A percentile compares a stretch with the other conserved stretches of the same genome.
These are phyloP conservation scores for Amphipyra tragopoginis DNA, from an alignment of 2,888 invertebrate species.

Conservation along the genomic window DNA sequence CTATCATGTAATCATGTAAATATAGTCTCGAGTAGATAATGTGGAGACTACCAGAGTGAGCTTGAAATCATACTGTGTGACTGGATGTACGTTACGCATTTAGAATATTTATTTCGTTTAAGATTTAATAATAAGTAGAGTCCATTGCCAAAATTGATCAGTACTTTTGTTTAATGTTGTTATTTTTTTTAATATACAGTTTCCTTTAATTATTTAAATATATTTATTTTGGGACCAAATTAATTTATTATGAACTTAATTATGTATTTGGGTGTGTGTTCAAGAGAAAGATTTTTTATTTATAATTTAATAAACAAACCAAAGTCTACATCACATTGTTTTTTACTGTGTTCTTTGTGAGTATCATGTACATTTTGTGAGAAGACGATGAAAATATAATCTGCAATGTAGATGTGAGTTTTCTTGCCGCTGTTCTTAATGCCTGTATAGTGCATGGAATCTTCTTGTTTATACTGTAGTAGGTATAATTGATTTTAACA, in stretches of 20 bases:
- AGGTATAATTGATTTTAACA: slow-evolving; percentile 19
- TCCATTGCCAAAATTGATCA: slow-evolving; percentile 89
- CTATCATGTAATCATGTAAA: slow-evolving; percentile 77
- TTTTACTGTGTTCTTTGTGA: slow-evolving; percentile 75
- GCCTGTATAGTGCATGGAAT: slow-evolving; percentile 35
- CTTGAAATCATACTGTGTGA: slow-evolving; percentile 76
- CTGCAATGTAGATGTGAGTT: slow-evolving; percentile 75
- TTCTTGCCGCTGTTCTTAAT: slow-evolving; percentile 57
- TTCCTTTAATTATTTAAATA: slow-evolving; percentile 85
- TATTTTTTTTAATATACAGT: slow-evolving; percentile 81
- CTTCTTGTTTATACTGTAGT: slow-evolving; percentile 3
- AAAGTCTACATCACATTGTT: slow-evolving; percentile 87
- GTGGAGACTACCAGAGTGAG: slow-evolving; percentile 68
- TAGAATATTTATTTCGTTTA: slow-evolving; percentile 86
- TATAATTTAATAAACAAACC: slow-evolving; percentile 89
- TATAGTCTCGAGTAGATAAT: slow-evolving; percentile 75
- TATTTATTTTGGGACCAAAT: slow-evolving; percentile 90
- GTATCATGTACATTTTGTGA: slow-evolving; percentile 78
- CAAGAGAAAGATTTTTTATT: slow-evolving; percentile 86
- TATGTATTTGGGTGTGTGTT: slow-evolving; percentile 88
- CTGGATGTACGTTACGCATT: slow-evolving; percentile 80
- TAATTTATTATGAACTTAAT: slow-evolving; percentile 88
- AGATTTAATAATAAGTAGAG: slow-evolving; percentile 85
- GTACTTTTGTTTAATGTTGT: slow-evolving; percentile 85
- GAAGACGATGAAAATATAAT: slow-evolving; percentile 79